A percentile compares a stretch with the other conserved stretches of the same genome.
Evolutionary conservation across 2,888 invertebrate species (phyloP).

Genomic region (Seira ritae): DNA sequence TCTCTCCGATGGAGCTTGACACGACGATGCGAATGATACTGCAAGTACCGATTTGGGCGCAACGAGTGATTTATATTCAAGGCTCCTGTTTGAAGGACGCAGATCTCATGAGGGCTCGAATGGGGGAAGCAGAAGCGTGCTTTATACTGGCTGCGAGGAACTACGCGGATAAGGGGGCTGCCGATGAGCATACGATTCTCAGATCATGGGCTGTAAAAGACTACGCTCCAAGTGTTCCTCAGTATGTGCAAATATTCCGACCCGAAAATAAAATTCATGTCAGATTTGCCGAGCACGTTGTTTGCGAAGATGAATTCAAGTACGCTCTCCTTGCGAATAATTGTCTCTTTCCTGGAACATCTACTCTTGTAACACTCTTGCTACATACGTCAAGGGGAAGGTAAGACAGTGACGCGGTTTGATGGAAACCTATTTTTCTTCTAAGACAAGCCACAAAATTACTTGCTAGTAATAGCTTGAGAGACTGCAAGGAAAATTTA

Average conservation of each 20-base stretch:
- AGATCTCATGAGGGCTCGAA: slow-evolving; percentile 94
- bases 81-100: slow-evolving; percentile 98
- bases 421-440: not conserved
- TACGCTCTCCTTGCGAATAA: slow-evolving; percentile 98
- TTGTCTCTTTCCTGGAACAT: slow-evolving; percentile 98
- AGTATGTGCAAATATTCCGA: slow-evolving; percentile 98
- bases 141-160: slow-evolving; percentile 97
- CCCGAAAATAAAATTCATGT: slow-evolving; percentile 99
- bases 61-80: slow-evolving; percentile 96
- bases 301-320: slow-evolving; percentile 99
- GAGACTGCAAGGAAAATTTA: too few species aligned
- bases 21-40: slow-evolving; percentile 98
- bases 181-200: slow-evolving; percentile 87
- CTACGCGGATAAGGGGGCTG: slow-evolving; percentile 97
- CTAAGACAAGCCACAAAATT: too few species aligned
- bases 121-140: slow-evolving; percentile 98
- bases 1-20: slow-evolving; percentile 98
- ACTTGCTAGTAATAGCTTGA: too few species aligned
- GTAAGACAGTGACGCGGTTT: slow-evolving; percentile 82
- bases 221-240: slow-evolving; percentile 91
- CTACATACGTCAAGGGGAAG: slow-evolving; percentile 98
- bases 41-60: slow-evolving; percentile 86
- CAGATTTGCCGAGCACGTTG: slow-evolving; percentile 98
- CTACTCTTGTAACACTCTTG: slow-evolving; percentile 95
- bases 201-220: slow-evolving; percentile 78